phyloP scores from a whole-genome alignment of 1,140 invertebrate genomes.

The Leptopilina clavipes region DNA sequence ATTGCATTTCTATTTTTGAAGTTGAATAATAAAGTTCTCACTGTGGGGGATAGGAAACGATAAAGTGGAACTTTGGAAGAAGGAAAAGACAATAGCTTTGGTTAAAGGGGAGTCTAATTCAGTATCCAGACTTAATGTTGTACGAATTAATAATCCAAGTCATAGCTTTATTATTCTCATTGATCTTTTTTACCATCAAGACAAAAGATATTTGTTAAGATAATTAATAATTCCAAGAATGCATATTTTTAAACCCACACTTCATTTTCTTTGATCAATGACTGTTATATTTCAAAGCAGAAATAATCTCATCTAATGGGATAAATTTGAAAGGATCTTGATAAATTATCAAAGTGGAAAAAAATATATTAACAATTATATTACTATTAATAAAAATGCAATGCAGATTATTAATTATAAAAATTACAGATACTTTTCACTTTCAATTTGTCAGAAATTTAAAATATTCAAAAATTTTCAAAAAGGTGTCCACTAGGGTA shows the following conservation, averaged over 20 bases:
- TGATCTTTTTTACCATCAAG: neutral
- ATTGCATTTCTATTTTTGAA: constrained; percentile 2
- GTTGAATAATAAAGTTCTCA: neutral
- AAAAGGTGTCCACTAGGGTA: no score
- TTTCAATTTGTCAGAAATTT: no score
- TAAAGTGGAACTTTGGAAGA: neutral
- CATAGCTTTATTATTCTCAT: neutral
- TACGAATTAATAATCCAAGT: constrained; percentile 2
- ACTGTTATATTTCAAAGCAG: neutral
- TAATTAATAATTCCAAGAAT: neutral
- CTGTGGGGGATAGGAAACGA: neutral
- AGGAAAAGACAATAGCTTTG: constrained; percentile 10
- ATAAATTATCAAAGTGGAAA: no score
- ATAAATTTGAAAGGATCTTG: no score
- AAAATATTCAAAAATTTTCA: no score
- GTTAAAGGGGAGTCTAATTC: neutral
- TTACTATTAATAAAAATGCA: no score
- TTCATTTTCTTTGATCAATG: neutral
- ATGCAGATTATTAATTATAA: no score
- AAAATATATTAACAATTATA: no score
- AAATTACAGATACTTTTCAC: no score
- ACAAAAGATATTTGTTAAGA: neutral
- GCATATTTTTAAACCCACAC: neutral
- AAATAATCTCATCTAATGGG: no score
- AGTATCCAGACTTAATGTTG: neutral